Evolutionary conservation across 2,888 invertebrate genomes (phyloP).

Genomic region (Catocala nupta): DNA sequence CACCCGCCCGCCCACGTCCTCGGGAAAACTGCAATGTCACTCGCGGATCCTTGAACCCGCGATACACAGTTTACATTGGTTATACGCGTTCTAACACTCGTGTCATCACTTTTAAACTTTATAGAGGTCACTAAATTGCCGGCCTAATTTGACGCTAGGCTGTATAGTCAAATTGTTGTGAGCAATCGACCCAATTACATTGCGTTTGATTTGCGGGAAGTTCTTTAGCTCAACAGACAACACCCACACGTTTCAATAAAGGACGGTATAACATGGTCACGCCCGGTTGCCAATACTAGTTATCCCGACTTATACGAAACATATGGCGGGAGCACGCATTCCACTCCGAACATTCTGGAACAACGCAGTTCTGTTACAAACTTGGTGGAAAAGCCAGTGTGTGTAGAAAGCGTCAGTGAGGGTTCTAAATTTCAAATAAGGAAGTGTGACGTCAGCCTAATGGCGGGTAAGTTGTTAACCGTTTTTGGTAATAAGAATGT

Average conservation of each 20-base stretch:
- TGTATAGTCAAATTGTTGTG: constrained; percentile 8
- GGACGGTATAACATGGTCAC: constrained; percentile 47
- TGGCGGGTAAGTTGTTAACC: constrained; percentile 49
- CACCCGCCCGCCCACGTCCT: constrained; percentile 67
- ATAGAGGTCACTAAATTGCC: background rate
- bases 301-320: constrained; percentile 72
- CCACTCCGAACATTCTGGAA: constrained; percentile 72
- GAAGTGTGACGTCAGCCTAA: constrained; percentile 35
- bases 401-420: constrained; percentile 46
- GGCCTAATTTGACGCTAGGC: constrained; percentile 10
- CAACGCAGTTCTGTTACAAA: constrained; percentile 70
- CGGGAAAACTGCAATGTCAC: constrained; percentile 64
- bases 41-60: constrained; percentile 65
- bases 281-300: constrained; percentile 63
- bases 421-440: constrained; percentile 24
- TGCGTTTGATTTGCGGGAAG: constrained; percentile 26
- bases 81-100: constrained; percentile 14
- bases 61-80: constrained; percentile 41
- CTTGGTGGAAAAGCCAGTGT: constrained; percentile 59
- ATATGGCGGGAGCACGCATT: constrained; percentile 75
- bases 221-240: constrained; percentile 22
- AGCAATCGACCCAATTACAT: constrained; percentile 19
- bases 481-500: constrained; percentile 37
- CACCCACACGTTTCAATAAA: constrained; percentile 50
- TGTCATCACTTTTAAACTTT: background rate